These are phyloP conservation scores for Sclerurus mexicanus DNA, from an alignment of 2,113 vertebrate genomes.

Conservation along the genomic window DNA sequence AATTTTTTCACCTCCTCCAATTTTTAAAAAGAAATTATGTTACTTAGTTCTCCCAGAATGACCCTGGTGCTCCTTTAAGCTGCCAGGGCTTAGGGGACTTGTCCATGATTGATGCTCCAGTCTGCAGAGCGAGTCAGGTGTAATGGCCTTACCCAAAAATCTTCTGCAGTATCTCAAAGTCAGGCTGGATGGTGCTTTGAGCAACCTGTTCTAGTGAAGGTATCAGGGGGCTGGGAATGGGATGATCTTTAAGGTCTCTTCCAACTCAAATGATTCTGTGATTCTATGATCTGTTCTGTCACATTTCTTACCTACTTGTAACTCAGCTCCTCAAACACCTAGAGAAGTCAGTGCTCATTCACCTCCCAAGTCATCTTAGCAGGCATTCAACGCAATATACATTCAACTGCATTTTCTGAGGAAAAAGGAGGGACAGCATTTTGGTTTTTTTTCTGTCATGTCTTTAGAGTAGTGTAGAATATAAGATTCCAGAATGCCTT, in stretches of 20 bases:
- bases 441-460: too few species aligned
- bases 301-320: not conserved
- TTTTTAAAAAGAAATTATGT: not conserved
- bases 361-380: not conserved
- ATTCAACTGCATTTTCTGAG: not conserved
- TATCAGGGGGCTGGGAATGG: not conserved
- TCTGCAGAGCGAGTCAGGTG: not conserved
- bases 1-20: not conserved
- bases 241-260: not conserved
- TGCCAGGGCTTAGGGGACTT: not conserved
- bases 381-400: not conserved
- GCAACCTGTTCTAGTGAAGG: not conserved
- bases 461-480: not conserved
- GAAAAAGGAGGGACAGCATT: not conserved
- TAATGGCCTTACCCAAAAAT: not conserved
- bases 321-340: not conserved
- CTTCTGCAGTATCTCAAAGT: not conserved
- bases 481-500: not conserved
- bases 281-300: not conserved
- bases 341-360: not conserved
- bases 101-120: rapidly evolving
- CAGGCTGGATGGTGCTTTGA: not conserved
- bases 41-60: not conserved
- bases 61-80: not conserved
- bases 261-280: not conserved